Base-by-base conservation (phyloP, 1,140 invertebrate genomes). In the Scylla paramamosain region DNA sequence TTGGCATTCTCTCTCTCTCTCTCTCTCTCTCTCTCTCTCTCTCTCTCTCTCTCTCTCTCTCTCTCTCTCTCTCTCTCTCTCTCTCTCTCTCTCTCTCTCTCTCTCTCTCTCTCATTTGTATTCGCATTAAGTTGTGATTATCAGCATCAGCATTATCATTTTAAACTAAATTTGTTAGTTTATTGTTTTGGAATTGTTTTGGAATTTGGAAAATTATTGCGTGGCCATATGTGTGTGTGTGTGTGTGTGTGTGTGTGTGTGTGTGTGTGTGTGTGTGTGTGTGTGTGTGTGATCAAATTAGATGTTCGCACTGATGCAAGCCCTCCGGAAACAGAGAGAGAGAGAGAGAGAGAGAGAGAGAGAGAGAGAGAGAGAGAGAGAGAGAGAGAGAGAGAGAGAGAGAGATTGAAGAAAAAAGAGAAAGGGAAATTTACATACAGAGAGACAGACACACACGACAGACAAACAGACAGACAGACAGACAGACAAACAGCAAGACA, bases 221-320 rank as follows among this genome's bases (percentile, higher is more conserved):
- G 45, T 45, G 8, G 0, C 0, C 4, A 4, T 45, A 2, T 31
- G 28, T 31, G 87, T 31, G 87, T 31, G 28, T 8, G 7, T 45
- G 32, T 45, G 88, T 90, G 31, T 90, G 32, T 90, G 88, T 45
- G 32, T 90, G 88, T 90, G 88, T 45, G 88, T 90, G 88, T 90
- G 88, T 90, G 31, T 90, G 39, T 90, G 39, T 46, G 88, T 90
- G 88, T 52, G 28, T 90, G 88, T 52, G 88, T 46, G 45, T 90
- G 45, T 90, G 45, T 90, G 45, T 16, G n/a, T 20, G 48, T 28
- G 46, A 25, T 31, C 20, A 39, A 39, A 39, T 8, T 31, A 39
- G 87, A 88, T 0, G 0, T 25, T 8, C 28, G n/a, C 8, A 88
- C 28, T 12, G 87, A 88, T 25, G 86, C 28, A 82, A 82, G 1